A percentile compares a stretch with the other conserved stretches of the same genome.
Evolutionary conservation across 2,797 vertebrate species (phyloP).

Genomic region (Tangara arthus): DNA sequence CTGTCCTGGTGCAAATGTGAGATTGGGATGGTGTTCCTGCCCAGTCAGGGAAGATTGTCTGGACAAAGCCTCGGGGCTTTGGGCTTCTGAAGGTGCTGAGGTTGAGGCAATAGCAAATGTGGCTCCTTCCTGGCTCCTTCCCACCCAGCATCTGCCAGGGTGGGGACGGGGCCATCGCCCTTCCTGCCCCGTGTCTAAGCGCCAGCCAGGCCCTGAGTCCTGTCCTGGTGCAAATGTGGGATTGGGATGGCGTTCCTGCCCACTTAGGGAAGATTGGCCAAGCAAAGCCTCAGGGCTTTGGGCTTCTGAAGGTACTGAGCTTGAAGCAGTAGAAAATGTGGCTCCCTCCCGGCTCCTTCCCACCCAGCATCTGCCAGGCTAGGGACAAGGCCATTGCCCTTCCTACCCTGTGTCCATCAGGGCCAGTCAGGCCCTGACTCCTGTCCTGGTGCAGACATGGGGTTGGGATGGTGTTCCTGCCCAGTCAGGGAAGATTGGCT

Average conservation of each 20-base stretch:
- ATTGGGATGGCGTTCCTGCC: no score
- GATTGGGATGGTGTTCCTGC: not conserved
- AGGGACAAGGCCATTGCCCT: not conserved
- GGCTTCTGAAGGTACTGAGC: no score
- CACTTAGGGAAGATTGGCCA: no score
- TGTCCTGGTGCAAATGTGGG: no score
- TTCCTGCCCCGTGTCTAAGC: no score
- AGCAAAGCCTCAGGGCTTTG: no score
- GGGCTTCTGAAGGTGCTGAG: not conserved
- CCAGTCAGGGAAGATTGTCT: not conserved
- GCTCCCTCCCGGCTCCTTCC: not conserved
- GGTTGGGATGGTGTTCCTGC: not conserved
- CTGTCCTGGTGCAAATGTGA: rapidly evolving
- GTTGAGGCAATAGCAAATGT: not conserved
- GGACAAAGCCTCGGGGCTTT: not conserved
- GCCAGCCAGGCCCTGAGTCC: no score
- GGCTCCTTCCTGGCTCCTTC: not conserved
- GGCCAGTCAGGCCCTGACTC: rapidly evolving
- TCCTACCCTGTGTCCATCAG: not conserved
- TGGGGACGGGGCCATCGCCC: no score
- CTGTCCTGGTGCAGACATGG: not conserved
- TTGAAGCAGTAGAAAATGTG: no score
- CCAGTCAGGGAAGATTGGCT: not conserved
- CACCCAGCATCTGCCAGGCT: not conserved
- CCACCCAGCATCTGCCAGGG: no score